Evolutionary conservation across 1,140 invertebrate species (phyloP).

Genomic region (Coenobita brevimanus): DNA sequence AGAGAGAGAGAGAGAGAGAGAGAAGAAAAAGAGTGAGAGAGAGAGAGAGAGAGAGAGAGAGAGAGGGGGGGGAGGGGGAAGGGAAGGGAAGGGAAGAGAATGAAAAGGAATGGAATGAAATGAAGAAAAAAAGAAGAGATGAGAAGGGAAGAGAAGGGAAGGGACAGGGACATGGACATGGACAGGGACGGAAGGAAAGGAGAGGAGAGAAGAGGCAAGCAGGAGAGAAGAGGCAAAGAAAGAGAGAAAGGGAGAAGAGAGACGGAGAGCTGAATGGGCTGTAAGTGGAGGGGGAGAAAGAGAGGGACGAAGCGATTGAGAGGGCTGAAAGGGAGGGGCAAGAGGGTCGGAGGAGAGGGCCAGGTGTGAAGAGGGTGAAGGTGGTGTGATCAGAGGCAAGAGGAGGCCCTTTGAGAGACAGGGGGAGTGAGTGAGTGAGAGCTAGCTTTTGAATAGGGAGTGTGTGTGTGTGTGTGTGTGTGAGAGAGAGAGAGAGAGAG

Average conservation of each 20-base stretch:
- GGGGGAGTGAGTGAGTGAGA: too few relatives aligned
- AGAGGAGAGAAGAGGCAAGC: neutral
- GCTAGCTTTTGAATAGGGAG: too few relatives aligned
- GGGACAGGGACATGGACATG: too few relatives aligned
- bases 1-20: constrained; percentile 6
- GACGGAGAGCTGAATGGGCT: too few relatives aligned
- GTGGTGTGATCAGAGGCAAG: too few relatives aligned
- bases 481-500: too few relatives aligned
- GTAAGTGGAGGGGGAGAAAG: too few relatives aligned
- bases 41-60: constrained; percentile 22
- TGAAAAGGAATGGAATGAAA: neutral
- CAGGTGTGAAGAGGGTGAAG: neutral
- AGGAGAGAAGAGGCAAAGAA: too few relatives aligned
- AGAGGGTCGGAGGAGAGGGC: neutral
- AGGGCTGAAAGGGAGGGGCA: neutral
- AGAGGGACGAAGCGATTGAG: neutral
- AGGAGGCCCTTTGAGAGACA: too few relatives aligned
- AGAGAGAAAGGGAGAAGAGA: neutral
- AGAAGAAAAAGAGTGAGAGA: neutral
- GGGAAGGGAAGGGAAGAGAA: neutral
- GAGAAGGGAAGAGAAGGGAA: neutral
- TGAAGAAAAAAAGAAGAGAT: neutral
- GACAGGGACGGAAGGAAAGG: neutral
- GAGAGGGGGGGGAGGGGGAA: neutral
- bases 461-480: too few relatives aligned